A percentile compares a stretch with the other conserved stretches of the same genome.
Evolutionary conservation across 2,888 invertebrate genomes (phyloP).

Genomic region (Heliconius cydno): DNA sequence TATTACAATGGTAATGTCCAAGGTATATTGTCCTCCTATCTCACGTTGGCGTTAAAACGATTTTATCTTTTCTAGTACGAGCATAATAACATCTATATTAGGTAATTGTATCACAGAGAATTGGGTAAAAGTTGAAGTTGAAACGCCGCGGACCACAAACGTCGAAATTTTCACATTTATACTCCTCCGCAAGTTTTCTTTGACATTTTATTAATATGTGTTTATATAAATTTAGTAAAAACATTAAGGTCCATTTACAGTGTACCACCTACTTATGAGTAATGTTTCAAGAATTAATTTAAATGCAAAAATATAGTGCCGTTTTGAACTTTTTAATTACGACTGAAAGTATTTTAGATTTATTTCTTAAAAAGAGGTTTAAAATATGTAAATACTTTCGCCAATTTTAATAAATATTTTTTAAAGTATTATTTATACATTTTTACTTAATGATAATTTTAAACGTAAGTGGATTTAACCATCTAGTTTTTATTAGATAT

Average conservation of each 20-base stretch:
- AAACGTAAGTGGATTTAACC: not conserved
- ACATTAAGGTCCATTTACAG: not conserved
- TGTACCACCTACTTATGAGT: not conserved
- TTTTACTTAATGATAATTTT: not conserved
- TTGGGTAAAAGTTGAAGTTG: slow-evolving; percentile 38
- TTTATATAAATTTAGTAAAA: not conserved
- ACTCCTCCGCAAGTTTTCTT: slow-evolving; percentile 42
- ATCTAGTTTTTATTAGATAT: not conserved
- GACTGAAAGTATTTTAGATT: not conserved
- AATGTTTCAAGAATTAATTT: not conserved
- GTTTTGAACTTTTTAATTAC: not conserved
- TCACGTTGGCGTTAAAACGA: slow-evolving; percentile 51
- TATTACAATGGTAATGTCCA: slow-evolving; percentile 50
- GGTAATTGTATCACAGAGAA: slow-evolving; percentile 45
- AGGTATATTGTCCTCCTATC: slow-evolving; percentile 44
- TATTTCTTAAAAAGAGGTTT: not conserved
- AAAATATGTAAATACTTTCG: not conserved
- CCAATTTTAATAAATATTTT: not conserved
- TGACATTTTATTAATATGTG: slow-evolving; percentile 9
- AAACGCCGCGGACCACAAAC: slow-evolving; percentile 58
- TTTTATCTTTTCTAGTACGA: slow-evolving; percentile 48
- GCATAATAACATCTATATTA: slow-evolving; percentile 51
- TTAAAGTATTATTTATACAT: not conserved
- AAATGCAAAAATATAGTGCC: not conserved
- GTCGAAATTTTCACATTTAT: slow-evolving; percentile 49